phyloP scores from a whole-genome alignment of 2,888 invertebrate species.

The Synergus itoensis region DNA sequence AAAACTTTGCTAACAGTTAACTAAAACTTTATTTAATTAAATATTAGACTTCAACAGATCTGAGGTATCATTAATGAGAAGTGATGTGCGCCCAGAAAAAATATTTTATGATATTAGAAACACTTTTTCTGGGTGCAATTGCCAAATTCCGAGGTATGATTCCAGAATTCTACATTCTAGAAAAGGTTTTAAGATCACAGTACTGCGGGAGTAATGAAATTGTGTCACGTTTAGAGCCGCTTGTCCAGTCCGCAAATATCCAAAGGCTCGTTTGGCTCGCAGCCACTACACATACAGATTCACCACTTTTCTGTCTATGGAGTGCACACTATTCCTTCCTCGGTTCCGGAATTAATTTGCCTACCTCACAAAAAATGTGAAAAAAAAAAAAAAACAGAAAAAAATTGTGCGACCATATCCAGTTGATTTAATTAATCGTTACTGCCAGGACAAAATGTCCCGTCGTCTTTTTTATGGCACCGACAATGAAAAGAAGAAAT shows the following conservation, averaged over 20 bases:
- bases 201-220: slow-evolving; percentile 58
- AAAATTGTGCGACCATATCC: slow-evolving; percentile 8
- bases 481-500: slow-evolving; percentile 32
- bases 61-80: not conserved
- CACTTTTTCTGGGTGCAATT: not conserved
- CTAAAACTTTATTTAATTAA: slow-evolving; percentile 35
- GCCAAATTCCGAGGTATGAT: slow-evolving; percentile 1
- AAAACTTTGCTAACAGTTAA: slow-evolving; percentile 23
- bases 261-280: slow-evolving; percentile 63
- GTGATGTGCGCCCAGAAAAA: not conserved
- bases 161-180: not conserved
- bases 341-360: slow-evolving; percentile 24
- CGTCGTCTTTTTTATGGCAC: slow-evolving; percentile 13
- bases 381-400: not conserved
- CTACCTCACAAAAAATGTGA: not conserved
- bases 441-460: not conserved
- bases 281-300: slow-evolving; percentile 55
- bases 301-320: slow-evolving; percentile 1
- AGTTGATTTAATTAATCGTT: slow-evolving; percentile 35
- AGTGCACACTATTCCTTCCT: slow-evolving; percentile 6
- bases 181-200: slow-evolving; percentile 1
- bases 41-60: not conserved
- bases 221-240: slow-evolving; percentile 60
- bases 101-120: not conserved
- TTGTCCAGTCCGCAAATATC: slow-evolving; percentile 68